Conservation (phyloP, 2,888 invertebrate species). For the Oasisia sp. region DNA sequence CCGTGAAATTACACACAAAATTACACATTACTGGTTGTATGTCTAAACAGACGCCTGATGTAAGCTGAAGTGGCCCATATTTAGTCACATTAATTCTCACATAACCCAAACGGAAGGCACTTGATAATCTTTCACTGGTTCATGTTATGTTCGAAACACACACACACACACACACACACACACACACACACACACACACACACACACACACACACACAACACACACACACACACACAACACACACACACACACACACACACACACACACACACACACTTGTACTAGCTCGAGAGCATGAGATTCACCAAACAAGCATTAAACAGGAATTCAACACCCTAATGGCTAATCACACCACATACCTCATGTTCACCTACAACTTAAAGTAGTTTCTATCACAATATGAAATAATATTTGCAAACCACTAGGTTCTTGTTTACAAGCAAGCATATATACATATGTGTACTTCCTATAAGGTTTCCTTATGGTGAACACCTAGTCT, state of each 20-base stretch:
- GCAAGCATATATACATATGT: neutral
- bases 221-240: neutral
- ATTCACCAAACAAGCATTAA: neutral
- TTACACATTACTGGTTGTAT: neutral
- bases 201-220: no score
- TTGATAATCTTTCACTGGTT: neutral
- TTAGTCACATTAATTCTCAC: neutral
- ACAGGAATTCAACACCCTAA: neutral
- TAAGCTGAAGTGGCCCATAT: neutral
- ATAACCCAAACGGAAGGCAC: neutral
- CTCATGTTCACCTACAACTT: neutral
- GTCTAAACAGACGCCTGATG: neutral
- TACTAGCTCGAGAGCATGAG: neutral
- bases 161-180: no score
- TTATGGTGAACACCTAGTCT: neutral
- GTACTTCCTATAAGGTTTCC: neutral
- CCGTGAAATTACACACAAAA: neutral
- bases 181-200: no score
- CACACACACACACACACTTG: no score
- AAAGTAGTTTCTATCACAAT: neutral
- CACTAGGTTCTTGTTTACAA: neutral
- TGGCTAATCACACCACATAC: neutral
- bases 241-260: no score
- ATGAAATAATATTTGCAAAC: neutral
- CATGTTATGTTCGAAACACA: neutral